phyloP scores from a whole-genome alignment of 2,888 invertebrate genomes.

The Phyto melanocephala region DNA sequence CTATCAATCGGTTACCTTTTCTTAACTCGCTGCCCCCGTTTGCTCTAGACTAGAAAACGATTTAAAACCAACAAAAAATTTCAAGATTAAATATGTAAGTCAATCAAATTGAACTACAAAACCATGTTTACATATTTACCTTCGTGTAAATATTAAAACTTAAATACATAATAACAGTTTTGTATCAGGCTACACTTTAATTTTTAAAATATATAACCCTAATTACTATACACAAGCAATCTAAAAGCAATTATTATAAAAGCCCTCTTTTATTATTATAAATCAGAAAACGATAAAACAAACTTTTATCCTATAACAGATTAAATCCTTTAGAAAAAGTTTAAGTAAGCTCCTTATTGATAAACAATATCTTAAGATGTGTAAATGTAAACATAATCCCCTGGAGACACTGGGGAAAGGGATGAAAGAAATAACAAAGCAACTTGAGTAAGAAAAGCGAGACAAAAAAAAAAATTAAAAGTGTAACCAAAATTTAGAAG shows the following conservation, averaged over 20 bases:
- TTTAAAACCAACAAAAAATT: too few relatives aligned
- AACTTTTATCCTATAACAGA: conserved; percentile 38
- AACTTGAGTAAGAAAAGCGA: conserved; percentile 43
- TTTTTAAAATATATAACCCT: neutral
- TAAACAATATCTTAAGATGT: conserved; percentile 47
- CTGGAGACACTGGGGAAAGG: conserved; percentile 41
- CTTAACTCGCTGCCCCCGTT: too few relatives aligned
- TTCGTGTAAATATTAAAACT: too few relatives aligned
- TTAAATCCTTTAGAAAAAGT: conserved; percentile 42
- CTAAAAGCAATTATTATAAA: conserved; percentile 69
- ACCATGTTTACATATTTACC: too few relatives aligned
- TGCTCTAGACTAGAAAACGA: too few relatives aligned
- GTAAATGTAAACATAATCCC: conserved; percentile 39
- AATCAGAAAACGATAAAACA: conserved; percentile 58
- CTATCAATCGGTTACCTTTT: too few relatives aligned
- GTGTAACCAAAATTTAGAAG: conserved; percentile 59
- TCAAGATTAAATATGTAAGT: too few relatives aligned
- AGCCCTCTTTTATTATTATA: conserved; percentile 60
- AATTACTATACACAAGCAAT: conserved; percentile 53
- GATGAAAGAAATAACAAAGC: conserved; percentile 46
- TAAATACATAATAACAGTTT: too few relatives aligned
- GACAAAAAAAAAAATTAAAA: conserved; percentile 47
- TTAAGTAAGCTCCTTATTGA: conserved; percentile 54
- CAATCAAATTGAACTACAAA: too few relatives aligned
- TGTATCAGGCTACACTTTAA: neutral